phyloP scores from a whole-genome alignment of 2,113 vertebrate species.

The Mus pahari region DNA sequence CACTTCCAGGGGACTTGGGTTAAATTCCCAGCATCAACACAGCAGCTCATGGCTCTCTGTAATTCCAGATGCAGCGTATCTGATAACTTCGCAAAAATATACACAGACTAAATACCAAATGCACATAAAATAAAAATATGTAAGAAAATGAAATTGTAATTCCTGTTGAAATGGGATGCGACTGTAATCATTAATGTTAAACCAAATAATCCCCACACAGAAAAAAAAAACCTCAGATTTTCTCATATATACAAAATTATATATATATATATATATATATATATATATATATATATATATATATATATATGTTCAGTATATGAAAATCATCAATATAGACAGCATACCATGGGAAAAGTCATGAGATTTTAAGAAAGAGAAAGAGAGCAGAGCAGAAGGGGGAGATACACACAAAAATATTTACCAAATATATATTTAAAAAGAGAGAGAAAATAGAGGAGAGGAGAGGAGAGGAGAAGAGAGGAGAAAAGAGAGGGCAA shows the following conservation, averaged over 20 bases:
- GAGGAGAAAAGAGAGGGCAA: neutral
- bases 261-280: too few relatives aligned
- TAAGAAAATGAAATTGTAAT: neutral
- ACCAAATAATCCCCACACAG: neutral
- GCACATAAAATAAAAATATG: neutral
- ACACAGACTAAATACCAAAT: neutral
- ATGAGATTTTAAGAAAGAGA: neutral
- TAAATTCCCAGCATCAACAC: neutral
- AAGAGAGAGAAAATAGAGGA: neutral
- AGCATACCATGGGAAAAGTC: too few relatives aligned
- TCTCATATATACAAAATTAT: too few relatives aligned
- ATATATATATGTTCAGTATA: too few relatives aligned
- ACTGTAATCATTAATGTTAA: neutral
- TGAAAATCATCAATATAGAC: neutral
- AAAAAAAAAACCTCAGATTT: neutral
- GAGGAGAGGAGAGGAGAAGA: accelerated
- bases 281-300: neutral
- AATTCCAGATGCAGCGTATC: neutral
- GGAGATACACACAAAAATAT: neutral
- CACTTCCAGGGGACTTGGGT: neutral
- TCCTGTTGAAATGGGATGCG: neutral
- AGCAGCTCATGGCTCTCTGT: neutral
- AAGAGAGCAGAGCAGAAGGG: neutral
- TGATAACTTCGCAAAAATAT: neutral
- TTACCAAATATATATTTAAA: neutral